phyloP scores from a whole-genome alignment of 2,888 invertebrate species.

The Schrankia costaestrigalis region DNA sequence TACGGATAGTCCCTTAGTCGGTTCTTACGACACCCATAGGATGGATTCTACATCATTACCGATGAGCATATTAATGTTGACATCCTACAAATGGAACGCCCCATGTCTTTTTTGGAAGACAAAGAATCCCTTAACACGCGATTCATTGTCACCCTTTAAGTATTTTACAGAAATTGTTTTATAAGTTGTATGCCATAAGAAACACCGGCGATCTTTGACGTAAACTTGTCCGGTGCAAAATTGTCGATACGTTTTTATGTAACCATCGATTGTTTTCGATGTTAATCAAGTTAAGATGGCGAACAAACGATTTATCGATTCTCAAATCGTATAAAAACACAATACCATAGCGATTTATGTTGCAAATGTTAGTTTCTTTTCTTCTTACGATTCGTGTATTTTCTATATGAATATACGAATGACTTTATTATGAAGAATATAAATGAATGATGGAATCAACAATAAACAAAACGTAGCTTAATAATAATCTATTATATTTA shows the following conservation, averaged over 20 bases:
- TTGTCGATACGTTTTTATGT: constrained; percentile 43
- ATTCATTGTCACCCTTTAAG: constrained; percentile 35
- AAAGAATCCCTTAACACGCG: constrained; percentile 12
- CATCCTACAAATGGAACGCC: constrained; percentile 21
- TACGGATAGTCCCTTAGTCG: no score
- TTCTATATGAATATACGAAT: no score
- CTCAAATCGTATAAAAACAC: constrained; percentile 14
- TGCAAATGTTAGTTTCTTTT: background rate
- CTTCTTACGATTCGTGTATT: background rate
- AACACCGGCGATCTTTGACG: constrained; percentile 37
- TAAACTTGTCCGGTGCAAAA: constrained; percentile 30
- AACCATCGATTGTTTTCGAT: constrained; percentile 46
- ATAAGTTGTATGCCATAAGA: constrained; percentile 37
- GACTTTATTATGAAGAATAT: no score
- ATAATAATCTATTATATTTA: no score
- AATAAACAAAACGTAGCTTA: no score
- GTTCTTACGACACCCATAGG: no score
- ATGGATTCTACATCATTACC: no score
- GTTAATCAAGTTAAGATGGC: constrained; percentile 36
- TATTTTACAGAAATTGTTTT: constrained; percentile 43
- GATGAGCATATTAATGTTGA: no score
- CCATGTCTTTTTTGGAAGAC: constrained; percentile 30
- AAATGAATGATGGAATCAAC: no score
- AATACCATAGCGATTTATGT: background rate
- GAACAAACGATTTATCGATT: constrained; percentile 30